phyloP scores from a whole-genome alignment of 2,113 vertebrate species.

The Todiramphus chloris region DNA sequence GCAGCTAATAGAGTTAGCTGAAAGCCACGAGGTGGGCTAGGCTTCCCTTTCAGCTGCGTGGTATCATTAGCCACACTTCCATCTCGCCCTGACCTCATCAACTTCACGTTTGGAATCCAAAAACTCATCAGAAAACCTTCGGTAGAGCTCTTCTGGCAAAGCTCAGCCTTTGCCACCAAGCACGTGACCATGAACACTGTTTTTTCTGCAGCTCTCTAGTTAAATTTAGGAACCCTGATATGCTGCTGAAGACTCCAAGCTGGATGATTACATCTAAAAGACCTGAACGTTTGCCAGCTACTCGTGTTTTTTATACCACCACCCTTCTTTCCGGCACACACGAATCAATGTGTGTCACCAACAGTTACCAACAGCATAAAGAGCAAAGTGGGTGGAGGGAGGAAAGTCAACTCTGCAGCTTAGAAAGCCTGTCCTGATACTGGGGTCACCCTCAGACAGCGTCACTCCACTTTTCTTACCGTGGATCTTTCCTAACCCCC shows the following conservation, averaged over 20 bases:
- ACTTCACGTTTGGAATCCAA: background rate
- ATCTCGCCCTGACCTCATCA: background rate
- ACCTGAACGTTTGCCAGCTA: background rate
- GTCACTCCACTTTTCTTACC: background rate
- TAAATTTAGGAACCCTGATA: background rate
- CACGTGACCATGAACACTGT: too few species aligned
- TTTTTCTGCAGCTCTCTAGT: background rate
- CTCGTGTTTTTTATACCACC: background rate
- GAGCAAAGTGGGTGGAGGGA: background rate
- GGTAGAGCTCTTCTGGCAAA: background rate
- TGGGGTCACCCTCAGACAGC: accelerated
- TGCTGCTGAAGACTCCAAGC: background rate
- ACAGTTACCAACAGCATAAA: background rate
- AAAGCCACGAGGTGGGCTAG: background rate
- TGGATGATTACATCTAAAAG: background rate
- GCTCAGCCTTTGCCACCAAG: background rate
- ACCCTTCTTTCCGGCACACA: background rate
- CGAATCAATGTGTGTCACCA: background rate
- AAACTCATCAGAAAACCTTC: background rate
- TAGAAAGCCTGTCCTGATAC: background rate
- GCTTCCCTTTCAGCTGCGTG: background rate
- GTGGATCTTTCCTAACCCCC: background rate
- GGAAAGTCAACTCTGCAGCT: background rate
- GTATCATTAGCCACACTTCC: background rate
- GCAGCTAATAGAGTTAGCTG: background rate